Percentiles rank a stretch among this genome's conserved stretches.
phyloP scores from a whole-genome alignment of 2,113 vertebrate species.

The Collichthys lucidus region DNA sequence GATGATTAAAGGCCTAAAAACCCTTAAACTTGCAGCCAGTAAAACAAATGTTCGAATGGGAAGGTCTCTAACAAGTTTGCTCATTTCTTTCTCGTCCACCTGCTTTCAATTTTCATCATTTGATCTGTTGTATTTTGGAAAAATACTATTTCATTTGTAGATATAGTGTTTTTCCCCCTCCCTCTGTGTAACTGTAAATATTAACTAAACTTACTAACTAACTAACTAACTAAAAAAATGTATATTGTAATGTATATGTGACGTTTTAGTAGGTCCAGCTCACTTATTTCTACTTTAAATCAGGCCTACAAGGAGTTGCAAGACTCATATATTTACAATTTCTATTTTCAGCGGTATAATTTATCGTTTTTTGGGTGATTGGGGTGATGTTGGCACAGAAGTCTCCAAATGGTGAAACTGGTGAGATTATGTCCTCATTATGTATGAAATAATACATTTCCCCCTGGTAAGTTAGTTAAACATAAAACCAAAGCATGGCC shows the following conservation, averaged over 20 bases:
- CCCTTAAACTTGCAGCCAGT: background rate
- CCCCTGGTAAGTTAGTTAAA: background rate
- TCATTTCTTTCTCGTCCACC: too few relatives aligned
- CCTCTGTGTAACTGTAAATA: background rate
- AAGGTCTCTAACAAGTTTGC: background rate
- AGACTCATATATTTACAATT: too few relatives aligned
- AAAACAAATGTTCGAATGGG: background rate
- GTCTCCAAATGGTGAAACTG: background rate
- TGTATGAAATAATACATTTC: background rate
- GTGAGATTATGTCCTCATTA: background rate
- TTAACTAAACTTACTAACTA: too few relatives aligned
- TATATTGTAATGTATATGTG: too few relatives aligned
- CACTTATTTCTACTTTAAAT: background rate
- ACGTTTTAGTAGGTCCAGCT: too few relatives aligned
- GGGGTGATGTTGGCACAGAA: background rate
- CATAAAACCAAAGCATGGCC: background rate
- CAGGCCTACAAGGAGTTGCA: background rate
- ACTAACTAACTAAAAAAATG: too few relatives aligned
- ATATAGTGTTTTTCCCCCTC: background rate
- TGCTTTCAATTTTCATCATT: too few relatives aligned
- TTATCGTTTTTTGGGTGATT: background rate
- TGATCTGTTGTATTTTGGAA: background rate
- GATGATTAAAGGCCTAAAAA: too few relatives aligned
- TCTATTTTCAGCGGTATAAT: too few relatives aligned
- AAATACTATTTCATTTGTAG: background rate